Evolutionary conservation across 2,797 vertebrate species (phyloP), one percentile per base, ranked within the genome.

Genomic region (Gallinago stenura): DNA sequence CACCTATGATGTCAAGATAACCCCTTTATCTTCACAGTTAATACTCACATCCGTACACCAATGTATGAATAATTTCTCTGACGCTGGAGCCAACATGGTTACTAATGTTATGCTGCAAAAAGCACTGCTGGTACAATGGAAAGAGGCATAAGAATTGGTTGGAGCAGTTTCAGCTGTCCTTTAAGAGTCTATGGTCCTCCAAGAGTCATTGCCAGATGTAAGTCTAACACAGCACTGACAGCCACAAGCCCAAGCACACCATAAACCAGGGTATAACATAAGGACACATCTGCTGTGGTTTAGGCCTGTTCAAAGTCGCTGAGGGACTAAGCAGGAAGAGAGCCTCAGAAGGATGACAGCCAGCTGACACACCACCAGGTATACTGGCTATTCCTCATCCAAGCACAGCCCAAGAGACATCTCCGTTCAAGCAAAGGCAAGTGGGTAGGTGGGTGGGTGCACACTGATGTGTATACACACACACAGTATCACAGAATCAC

Each of bases 241-340:
- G 35, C 12, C 72, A 26, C 20, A 58, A 31, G n/a, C 24, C 4
- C 2, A 64, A 65, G 56, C 35, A 50, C 46, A 41, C 15, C 31
- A 12, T 15, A 26, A 41, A 89, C 21, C 43, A 15, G 12, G 33
- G 43, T 28, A 10, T 20, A 85, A 50, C 33, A 5, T 24, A 62
- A 48, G 10, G 31, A 46, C 15, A 16, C 1, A 0, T 7, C 41
- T 31, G 30, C 65, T 57, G 24, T 0, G 0, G 4, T 46, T 51
- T 6, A 41, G 45, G 26, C 13, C 41, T 39, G 4, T 61, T n/a
- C n/a, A 30, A 39, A 69, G n/a, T 10, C 43, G 35, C 37, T 33
- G 26, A 48, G 22, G 43, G 35, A 35, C 35, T 18, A 54, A n/a
- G 21, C 1, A 53, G 33, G 24, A 37, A 6, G 28, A 66, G 24